Evolutionary conservation across 2,113 vertebrate genomes (phyloP), one percentile per base, ranked within the genome.

Genomic region (Pelecanoides urinatrix): DNA sequence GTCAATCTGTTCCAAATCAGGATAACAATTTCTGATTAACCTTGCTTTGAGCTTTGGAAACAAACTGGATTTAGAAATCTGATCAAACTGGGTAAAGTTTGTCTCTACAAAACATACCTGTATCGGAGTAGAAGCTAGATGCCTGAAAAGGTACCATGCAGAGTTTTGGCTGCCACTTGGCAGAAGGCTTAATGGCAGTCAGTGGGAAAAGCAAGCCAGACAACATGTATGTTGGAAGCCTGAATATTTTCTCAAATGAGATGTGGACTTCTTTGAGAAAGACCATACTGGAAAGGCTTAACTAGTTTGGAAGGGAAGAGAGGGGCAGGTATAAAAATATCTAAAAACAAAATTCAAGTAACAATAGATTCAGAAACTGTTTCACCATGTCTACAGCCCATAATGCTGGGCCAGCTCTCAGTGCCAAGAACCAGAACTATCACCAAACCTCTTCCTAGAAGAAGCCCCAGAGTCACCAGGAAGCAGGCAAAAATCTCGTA

Each of bases 181-280:
- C 49, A 88, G 58, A 68, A 63, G 15, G 36, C 13, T 52, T 11
- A n/a, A 16, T 0, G 8, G 68, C 85, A 75, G 59, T 5, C 52
- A 18, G 3, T 9, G 13, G 34, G 23, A 80, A 86, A 91, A 11
- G 29, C 75, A 72, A 65, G 38, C 12, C 79, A 13, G 10, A 38
- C 23, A 79, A n/a, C 0, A 1, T 2, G 0, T 13, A 13, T 4
- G 10, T 0, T 40, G 20, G 38, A 83, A 92, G 40, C 9, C 40
- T 13, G 7, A 70, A 49, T 3, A 49, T 38, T 6, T 76, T 25
- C 59, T 86, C 83, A 76, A 83, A 73, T 22, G 30, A 79, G 38
- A 65, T 23, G 1, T 10, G 7, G 40, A 34, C 6, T 68, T 68
- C 45, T 80, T 47, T 58, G 44, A 83, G 49, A 86, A 89, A 80